These are phyloP conservation scores for Enteromius treurensis DNA, from an alignment of 2,797 vertebrate species.

Conservation along the genomic window DNA sequence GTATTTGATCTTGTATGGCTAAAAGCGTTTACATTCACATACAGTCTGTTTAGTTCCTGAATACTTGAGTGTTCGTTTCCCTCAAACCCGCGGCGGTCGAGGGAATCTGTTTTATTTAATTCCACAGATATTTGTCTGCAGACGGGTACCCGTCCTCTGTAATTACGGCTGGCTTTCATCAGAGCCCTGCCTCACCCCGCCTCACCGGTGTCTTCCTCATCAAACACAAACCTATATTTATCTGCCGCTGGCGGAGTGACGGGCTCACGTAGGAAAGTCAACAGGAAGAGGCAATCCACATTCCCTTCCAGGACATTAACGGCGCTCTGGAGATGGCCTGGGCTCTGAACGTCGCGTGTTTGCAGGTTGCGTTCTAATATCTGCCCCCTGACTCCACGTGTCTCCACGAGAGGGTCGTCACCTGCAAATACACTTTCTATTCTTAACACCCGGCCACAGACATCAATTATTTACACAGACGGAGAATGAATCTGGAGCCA, in stretches of 20 bases:
- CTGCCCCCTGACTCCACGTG: conserved; percentile 65
- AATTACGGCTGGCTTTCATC: conserved; percentile 82
- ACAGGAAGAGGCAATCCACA: conserved; percentile 22
- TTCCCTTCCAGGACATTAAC: conserved; percentile 17
- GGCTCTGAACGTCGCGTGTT: conserved; percentile 39
- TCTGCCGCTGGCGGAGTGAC: conserved; percentile 26
- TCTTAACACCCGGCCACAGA: conserved; percentile 78
- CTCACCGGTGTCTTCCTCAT: conserved; percentile 43
- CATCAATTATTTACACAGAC: conserved; percentile 80
- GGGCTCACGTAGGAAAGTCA: background rate
- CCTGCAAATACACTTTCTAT: conserved; percentile 78
- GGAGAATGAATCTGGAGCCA: conserved; percentile 67
- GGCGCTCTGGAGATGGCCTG: background rate
- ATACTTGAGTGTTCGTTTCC: conserved; percentile 67
- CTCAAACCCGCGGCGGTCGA: conserved; percentile 40
- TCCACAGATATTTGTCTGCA: conserved; percentile 78
- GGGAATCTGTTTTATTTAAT: conserved; percentile 50
- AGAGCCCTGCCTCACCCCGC: conserved; percentile 67
- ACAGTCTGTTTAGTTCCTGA: conserved; percentile 64
- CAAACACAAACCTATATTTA: conserved; percentile 52
- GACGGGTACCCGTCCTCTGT: conserved; percentile 78
- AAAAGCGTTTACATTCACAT: background rate
- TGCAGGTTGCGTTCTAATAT: conserved; percentile 68
- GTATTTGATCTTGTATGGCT: background rate
- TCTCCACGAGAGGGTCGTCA: conserved; percentile 75